phyloP scores from a whole-genome alignment of 2,113 vertebrate genomes.

The Asarcornis scutulata region DNA sequence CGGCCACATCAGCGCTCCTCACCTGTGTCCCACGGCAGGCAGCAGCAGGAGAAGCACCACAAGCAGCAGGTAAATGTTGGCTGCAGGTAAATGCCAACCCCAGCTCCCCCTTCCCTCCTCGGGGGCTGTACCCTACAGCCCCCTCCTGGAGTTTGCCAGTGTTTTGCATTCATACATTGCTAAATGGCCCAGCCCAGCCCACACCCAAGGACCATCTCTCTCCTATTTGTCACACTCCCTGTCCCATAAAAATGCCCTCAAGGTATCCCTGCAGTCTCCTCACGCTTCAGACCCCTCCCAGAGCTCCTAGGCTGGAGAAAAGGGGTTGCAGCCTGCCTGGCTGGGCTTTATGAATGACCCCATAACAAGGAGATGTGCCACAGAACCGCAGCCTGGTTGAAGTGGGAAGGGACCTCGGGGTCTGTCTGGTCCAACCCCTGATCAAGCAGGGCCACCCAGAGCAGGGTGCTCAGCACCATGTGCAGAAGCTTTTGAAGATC shows the following conservation, averaged over 20 bases:
- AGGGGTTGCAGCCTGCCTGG: accelerated
- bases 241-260: accelerated
- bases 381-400: no score
- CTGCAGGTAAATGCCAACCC: not conserved
- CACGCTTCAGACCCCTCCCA: not conserved
- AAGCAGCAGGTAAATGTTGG: not conserved
- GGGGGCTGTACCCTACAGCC: no score
- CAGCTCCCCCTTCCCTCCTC: no score
- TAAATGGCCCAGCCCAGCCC: not conserved
- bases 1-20: not conserved
- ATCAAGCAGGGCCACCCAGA: no score
- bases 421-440: no score
- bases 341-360: not conserved
- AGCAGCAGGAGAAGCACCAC: not conserved
- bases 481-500: no score
- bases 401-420: no score
- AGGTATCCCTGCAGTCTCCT: not conserved
- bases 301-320: not conserved
- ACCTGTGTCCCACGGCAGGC: accelerated
- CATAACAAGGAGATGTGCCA: accelerated
- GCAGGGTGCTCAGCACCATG: no score
- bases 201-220: accelerated
- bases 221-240: no score
- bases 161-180: accelerated
- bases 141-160: not conserved